Evolutionary conservation across 2,888 invertebrate species (phyloP).

Genomic region (Drosophila gaucha): DNA sequence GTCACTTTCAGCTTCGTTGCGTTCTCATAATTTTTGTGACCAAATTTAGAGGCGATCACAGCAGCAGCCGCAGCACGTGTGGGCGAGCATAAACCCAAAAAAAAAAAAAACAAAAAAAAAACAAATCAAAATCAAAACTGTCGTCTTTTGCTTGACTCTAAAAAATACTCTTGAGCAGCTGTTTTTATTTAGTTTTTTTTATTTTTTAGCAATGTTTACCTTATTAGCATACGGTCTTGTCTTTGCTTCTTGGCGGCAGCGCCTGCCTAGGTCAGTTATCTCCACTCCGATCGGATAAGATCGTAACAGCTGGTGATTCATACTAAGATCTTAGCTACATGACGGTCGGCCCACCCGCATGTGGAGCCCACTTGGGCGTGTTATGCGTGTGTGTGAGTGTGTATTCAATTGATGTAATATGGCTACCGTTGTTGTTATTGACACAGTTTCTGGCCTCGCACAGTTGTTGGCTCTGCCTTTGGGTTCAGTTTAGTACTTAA

Average conservation of each 20-base stretch:
- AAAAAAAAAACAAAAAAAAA: neutral
- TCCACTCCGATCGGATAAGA: conserved; percentile 22
- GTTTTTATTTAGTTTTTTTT: too few relatives aligned
- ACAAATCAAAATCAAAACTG: conserved; percentile 47
- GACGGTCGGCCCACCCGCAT: conserved; percentile 58
- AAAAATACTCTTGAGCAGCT: conserved; percentile 40
- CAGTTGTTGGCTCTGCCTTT: conserved; percentile 23
- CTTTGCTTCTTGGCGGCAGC: conserved; percentile 52
- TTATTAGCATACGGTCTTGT: conserved; percentile 59
- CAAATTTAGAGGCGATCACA: conserved; percentile 67
- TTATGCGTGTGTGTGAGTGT: conserved; percentile 18
- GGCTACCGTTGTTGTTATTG: conserved; percentile 67
- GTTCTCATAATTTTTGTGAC: conserved; percentile 77
- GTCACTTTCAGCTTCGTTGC: conserved; percentile 78
- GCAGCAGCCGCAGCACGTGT: conserved; percentile 44
- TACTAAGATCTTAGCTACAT: conserved; percentile 51
- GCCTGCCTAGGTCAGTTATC: conserved; percentile 76
- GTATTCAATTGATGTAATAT: conserved; percentile 60
- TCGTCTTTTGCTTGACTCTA: conserved; percentile 48
- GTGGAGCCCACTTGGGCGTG: conserved; percentile 37
- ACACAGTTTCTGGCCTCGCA: conserved; percentile 73
- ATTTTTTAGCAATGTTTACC: conserved; percentile 33
- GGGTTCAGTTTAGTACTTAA: conserved; percentile 51
- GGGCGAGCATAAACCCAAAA: conserved; percentile 52
- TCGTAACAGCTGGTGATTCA: conserved; percentile 59